phyloP scores from a whole-genome alignment of 2,797 vertebrate species.

The Natrix natrix region DNA sequence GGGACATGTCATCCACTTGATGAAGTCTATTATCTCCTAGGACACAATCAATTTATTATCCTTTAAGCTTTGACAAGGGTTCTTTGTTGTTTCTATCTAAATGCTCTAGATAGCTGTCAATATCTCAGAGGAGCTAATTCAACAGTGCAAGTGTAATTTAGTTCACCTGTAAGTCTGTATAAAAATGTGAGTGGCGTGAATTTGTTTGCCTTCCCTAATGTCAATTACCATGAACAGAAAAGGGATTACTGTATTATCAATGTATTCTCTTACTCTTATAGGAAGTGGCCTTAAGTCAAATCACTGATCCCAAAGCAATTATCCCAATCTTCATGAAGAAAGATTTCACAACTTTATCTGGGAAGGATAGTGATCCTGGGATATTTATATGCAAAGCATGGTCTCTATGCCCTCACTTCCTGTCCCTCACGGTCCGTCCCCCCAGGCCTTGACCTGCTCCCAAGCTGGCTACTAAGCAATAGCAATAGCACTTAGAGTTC shows the following conservation, averaged over 20 bases:
- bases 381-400: not conserved
- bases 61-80: not conserved
- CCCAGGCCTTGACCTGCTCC: not conserved
- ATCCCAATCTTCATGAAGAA: not conserved
- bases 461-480: not conserved
- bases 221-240: not conserved
- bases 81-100: conserved; percentile 1
- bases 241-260: not conserved
- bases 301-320: not conserved
- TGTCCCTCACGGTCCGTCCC: not conserved
- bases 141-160: not conserved
- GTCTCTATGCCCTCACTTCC: not conserved
- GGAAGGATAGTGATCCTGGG: not conserved
- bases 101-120: not conserved
- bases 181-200: not conserved
- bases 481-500: no score
- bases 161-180: not conserved
- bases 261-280: not conserved
- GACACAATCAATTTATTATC: not conserved
- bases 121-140: not conserved
- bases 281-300: not conserved
- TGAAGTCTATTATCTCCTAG: not conserved
- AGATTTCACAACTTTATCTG: not conserved
- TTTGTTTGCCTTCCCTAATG: not conserved
- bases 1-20: not conserved